phyloP scores from a whole-genome alignment of 2,888 invertebrate species.

The Synergus gifuensis region DNA sequence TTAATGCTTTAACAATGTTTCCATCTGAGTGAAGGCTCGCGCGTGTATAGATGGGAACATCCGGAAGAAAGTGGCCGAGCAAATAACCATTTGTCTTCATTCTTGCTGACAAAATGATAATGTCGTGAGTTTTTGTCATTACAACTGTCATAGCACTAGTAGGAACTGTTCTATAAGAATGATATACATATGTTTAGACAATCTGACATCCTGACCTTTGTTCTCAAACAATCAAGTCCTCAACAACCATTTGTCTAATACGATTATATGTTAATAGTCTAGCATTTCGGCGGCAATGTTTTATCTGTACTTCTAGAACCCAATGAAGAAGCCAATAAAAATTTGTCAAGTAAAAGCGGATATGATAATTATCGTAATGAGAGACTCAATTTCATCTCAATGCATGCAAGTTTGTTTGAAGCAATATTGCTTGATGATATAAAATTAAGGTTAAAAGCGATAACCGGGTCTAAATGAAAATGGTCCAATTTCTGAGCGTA shows the following conservation, averaged over 20 bases:
- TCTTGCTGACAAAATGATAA: constrained; percentile 36
- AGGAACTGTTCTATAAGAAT: not conserved
- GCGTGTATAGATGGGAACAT: constrained; percentile 20
- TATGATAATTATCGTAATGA: not conserved
- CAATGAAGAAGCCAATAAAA: not conserved
- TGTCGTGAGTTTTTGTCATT: constrained; percentile 31
- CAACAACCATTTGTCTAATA: not conserved
- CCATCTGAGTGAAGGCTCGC: not conserved
- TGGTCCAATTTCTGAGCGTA: constrained; percentile 51
- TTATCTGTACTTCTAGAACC: not conserved
- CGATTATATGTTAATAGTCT: not conserved
- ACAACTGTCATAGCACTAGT: constrained; percentile 25
- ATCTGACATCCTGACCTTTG: constrained; percentile 27
- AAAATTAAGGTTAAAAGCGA: not conserved
- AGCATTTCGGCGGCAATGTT: not conserved
- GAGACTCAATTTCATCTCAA: not conserved
- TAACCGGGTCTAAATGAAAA: constrained; percentile 20
- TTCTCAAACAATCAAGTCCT: constrained; percentile 10
- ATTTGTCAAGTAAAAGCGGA: not conserved
- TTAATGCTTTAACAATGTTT: constrained; percentile 9
- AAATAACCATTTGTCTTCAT: constrained; percentile 36
- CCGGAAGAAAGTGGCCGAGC: constrained; percentile 36
- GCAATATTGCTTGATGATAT: not conserved
- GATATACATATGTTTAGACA: constrained; percentile 19
- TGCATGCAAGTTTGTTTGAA: not conserved